Percentiles rank a stretch among this genome's conserved stretches.
Conservation (phyloP, 2,113 vertebrate genomes). For the Neofelis nebulosa region DNA sequence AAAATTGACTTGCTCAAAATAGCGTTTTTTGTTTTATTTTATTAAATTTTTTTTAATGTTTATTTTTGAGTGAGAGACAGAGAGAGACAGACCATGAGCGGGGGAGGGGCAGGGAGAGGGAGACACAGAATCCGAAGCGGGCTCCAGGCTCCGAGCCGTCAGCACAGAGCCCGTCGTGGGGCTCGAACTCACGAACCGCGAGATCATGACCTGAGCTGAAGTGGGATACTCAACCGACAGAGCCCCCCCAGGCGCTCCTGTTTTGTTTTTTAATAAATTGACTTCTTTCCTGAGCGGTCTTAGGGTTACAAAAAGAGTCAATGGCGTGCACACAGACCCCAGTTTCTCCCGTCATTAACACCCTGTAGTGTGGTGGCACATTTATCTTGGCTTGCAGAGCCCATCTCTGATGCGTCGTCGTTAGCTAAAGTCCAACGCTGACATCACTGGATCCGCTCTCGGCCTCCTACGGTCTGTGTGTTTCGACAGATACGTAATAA, state of each 20-base stretch:
- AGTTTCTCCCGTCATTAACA: rapidly evolving
- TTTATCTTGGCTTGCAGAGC: rapidly evolving
- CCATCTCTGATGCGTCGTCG: rapidly evolving
- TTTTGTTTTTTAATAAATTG: neutral
- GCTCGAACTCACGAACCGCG: no score
- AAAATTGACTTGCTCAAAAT: neutral
- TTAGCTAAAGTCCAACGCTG: rapidly evolving
- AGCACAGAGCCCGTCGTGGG: no score
- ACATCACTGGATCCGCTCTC: rapidly evolving
- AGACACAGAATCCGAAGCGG: no score
- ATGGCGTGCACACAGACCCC: no score
- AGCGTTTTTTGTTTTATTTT: neutral
- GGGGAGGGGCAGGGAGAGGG: no score
- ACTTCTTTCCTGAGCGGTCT: neutral
- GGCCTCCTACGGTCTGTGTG: rapidly evolving
- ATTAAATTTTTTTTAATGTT: no score
- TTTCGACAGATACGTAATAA: neutral
- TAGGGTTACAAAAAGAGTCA: neutral
- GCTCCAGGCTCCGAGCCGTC: no score
- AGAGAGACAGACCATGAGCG: no score
- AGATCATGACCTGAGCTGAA: no score
- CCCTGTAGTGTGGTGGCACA: rapidly evolving
- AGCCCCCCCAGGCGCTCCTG: no score
- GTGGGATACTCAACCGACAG: no score
- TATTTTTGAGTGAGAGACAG: no score